These are phyloP conservation scores for Drosophila trapezifrons DNA, from an alignment of 1,140 invertebrate species.

Conservation along the genomic window DNA sequence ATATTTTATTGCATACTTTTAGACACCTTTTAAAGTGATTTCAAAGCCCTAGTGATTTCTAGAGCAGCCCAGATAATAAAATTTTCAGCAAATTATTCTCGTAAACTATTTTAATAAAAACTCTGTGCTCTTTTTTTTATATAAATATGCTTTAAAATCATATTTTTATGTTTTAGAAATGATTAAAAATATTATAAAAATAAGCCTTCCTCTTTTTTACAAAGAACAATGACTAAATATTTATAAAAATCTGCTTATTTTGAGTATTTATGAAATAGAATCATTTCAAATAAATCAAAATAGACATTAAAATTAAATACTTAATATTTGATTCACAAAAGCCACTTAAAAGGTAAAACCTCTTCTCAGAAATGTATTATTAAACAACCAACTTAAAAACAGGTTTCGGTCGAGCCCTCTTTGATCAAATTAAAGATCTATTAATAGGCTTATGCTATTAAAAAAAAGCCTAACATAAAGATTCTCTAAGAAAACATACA, in stretches of 20 bases:
- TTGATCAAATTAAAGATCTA: not conserved
- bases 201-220: too few relatives aligned
- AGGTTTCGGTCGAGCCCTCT: constrained; percentile 1
- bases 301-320: too few relatives aligned
- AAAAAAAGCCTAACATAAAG: not conserved
- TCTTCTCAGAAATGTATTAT: not conserved
- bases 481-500: not conserved
- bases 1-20: too few relatives aligned
- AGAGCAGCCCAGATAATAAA: too few relatives aligned
- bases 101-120: not conserved
- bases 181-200: not conserved
- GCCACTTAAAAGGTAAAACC: not conserved
- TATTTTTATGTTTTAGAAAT: not conserved
- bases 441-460: not conserved
- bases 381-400: not conserved
- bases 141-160: not conserved
- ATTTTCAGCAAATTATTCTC: not conserved
- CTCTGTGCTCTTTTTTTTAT: not conserved
- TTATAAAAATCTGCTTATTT: not conserved
- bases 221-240: not conserved
- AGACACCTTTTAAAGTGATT: too few relatives aligned
- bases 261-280: not conserved
- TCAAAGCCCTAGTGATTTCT: too few relatives aligned
- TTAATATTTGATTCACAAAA: not conserved
- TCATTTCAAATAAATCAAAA: not conserved